These are phyloP conservation scores for Pristionchus exspectatus DNA, from an alignment of 2,888 invertebrate species.

Conservation along the genomic window DNA sequence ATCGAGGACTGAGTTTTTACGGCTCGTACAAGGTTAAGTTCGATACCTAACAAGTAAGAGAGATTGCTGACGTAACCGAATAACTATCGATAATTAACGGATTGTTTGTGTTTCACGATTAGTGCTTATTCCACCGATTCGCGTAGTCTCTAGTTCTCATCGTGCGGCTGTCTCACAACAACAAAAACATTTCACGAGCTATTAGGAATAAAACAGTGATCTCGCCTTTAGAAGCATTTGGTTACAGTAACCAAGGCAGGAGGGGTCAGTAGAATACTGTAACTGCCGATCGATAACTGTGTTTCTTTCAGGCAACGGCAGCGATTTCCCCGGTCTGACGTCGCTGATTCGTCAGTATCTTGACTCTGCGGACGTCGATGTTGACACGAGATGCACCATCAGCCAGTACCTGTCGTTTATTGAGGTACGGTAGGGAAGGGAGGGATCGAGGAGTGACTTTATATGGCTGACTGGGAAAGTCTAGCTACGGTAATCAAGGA, in stretches of 20 bases:
- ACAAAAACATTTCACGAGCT: too few relatives aligned
- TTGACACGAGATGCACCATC: conserved; percentile 95
- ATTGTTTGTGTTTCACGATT: too few relatives aligned
- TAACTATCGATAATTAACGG: too few relatives aligned
- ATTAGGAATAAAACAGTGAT: too few relatives aligned
- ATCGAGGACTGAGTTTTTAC: not conserved
- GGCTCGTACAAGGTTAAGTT: too few relatives aligned
- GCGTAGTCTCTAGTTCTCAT: not conserved
- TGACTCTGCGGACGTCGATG: conserved; percentile 96
- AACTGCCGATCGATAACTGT: not conserved
- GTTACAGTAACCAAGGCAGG: not conserved
- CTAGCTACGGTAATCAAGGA: too few relatives aligned
- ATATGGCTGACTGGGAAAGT: too few relatives aligned
- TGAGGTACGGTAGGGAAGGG: not conserved
- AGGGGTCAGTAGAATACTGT: not conserved
- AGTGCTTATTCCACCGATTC: too few relatives aligned
- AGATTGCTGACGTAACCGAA: too few relatives aligned
- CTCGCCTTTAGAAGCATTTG: not conserved
- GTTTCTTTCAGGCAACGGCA: conserved; percentile 83
- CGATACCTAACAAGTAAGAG: too few relatives aligned
- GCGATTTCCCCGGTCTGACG: conserved; percentile 93
- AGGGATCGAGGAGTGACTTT: too few relatives aligned
- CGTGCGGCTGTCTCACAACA: not conserved
- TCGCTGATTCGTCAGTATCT: conserved; percentile 95
- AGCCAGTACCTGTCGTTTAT: conserved; percentile 90